phyloP scores from a whole-genome alignment of 2,113 vertebrate genomes.

The Sturnira hondurensis region DNA sequence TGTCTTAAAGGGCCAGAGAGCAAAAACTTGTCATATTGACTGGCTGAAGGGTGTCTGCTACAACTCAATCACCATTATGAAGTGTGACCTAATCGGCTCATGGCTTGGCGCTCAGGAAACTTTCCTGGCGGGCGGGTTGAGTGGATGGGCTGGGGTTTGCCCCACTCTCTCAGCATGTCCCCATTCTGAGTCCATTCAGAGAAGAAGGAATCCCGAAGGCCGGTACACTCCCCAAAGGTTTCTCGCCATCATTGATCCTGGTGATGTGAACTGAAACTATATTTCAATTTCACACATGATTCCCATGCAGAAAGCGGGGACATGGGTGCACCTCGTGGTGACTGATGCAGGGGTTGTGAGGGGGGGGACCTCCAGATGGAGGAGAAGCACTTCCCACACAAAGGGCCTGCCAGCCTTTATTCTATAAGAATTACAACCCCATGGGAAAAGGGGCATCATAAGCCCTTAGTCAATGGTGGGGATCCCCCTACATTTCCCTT shows the following conservation, averaged over 20 bases:
- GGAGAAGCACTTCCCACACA: neutral
- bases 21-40: too few relatives aligned
- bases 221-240: neutral
- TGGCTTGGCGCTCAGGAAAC: too few relatives aligned
- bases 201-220: neutral
- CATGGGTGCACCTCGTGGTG: neutral
- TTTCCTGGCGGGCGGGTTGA: too few relatives aligned
- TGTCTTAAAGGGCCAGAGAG: too few relatives aligned
- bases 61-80: too few relatives aligned
- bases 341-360: too few relatives aligned
- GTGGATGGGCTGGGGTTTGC: neutral
- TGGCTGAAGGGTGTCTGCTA: too few relatives aligned
- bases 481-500: neutral
- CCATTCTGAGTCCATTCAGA: neutral
- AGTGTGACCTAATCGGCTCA: too few relatives aligned
- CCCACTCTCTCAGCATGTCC: neutral
- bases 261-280: neutral
- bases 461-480: neutral
- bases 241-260: neutral
- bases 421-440: too few relatives aligned
- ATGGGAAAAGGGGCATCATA: neutral
- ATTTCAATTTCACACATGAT: too few relatives aligned
- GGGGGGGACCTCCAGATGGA: too few relatives aligned
- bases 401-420: neutral
- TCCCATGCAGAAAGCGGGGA: neutral